Evolutionary conservation across 64 coral and sea anemone species (phyloP).

Genomic region (Stichodactyla helianthus): DNA sequence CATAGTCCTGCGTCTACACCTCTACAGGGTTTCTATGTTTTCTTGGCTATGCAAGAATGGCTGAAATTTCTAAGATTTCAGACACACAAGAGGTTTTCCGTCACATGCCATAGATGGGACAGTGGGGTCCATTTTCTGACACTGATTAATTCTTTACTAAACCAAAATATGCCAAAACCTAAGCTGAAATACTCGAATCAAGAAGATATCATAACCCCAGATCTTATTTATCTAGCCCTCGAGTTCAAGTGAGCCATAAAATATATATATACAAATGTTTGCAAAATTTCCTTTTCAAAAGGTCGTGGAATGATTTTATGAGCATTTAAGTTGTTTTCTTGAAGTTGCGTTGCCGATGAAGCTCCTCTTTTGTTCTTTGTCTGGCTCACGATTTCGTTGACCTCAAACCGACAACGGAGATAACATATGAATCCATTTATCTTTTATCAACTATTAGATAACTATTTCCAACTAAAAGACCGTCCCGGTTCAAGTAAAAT

Average conservation of each 20-base stretch:
- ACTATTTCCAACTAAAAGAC: not conserved
- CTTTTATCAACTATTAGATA: not conserved
- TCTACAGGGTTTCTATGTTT: not conserved
- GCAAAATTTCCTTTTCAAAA: not conserved
- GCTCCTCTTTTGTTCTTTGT: not conserved
- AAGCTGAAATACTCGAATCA: not conserved
- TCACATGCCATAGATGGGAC: not conserved
- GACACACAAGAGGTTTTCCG: not conserved
- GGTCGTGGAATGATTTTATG: not conserved
- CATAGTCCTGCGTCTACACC: not conserved
- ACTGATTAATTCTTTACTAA: constrained; percentile 10
- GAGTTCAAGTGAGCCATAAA: not conserved
- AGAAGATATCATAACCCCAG: not conserved
- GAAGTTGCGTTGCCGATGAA: not conserved
- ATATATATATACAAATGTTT: not conserved
- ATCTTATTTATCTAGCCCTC: not conserved
- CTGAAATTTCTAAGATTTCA: not conserved
- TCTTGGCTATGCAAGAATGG: not conserved
- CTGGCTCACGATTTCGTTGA: not conserved
- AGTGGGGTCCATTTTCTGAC: not conserved
- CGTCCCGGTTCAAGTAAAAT: not conserved
- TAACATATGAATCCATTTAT: not conserved
- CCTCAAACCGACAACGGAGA: not conserved
- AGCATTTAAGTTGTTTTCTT: not conserved
- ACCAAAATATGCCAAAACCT: constrained; percentile 17